Base-by-base conservation (phyloP, 2,797 vertebrate species). In the Ciconia nigra region DNA sequence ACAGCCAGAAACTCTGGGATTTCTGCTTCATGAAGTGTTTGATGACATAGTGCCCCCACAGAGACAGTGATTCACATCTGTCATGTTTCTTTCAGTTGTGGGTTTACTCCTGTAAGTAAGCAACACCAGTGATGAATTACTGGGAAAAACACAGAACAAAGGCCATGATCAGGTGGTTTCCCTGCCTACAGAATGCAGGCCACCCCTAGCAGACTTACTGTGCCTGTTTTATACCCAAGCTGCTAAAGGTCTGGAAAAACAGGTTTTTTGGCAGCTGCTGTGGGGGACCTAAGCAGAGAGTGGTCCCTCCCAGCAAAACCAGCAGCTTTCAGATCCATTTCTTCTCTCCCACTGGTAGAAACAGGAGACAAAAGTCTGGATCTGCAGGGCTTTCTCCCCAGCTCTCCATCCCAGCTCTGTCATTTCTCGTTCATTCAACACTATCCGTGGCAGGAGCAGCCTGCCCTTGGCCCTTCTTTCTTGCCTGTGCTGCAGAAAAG, bases 161-260 rank as follows among this genome's bases (percentile, higher is more conserved):
- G 29, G 19, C 77, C n/a, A 28, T 10, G 28, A 44, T 33, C 11
- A 28, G 15, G 15, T 20, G 2, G n/a, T 22, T 84, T 84, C 15
- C 25, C 11, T 66, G 8, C 41, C 37, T 51, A 31, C 3, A 47
- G 24, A 46, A 51, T 55, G n/a, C 28, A 59, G 13, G 6, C 18
- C 25, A 37, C 4, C 7, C 15, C 16, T 12, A 58, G 26, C 21
- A 84, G 29, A n/a, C 6, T 55, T 52, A 11, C 9, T 46, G 9
- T 35, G 11, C 73, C 15, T 46, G 28, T 31, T 74, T 81, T 29
- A 41, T 20, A 44, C 15, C 31, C 0, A 0, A 19, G 4, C 13
- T 78, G 28, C 41, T 71, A 14, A 71, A 44, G 7, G 7, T n/a
- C 54, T 57, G 28, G 41, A 54, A 59, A 83, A 59, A 7, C 7